Conservation (phyloP, 2,888 invertebrate genomes). For the Himalopsyche anomala region DNA sequence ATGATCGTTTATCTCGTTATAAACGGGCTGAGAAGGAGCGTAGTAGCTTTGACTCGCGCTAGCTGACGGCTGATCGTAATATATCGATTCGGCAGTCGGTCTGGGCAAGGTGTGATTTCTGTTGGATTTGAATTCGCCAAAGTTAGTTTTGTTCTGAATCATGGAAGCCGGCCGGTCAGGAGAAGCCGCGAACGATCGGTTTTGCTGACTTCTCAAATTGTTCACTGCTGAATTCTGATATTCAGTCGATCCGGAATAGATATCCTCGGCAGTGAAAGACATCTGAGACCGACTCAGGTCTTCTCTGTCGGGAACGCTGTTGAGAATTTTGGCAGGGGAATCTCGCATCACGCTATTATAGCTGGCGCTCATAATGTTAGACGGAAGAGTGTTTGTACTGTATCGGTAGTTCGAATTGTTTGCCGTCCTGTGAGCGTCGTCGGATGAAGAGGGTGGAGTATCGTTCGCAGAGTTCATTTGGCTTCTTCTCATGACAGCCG, state of each 20-base stretch:
- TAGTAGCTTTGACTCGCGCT: slow-evolving; percentile 56
- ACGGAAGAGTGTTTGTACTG: slow-evolving; percentile 61
- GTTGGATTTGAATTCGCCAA: slow-evolving; percentile 65
- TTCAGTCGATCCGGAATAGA: slow-evolving; percentile 40
- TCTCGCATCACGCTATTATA: slow-evolving; percentile 51
- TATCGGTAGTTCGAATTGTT: slow-evolving; percentile 56
- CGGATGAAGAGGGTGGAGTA: slow-evolving; percentile 28
- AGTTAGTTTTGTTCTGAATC: slow-evolving; percentile 58
- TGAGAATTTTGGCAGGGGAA: slow-evolving; percentile 46
- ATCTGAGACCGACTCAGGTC: slow-evolving; percentile 12
- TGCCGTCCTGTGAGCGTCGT: slow-evolving; percentile 50
- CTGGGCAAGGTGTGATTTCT: slow-evolving; percentile 59
- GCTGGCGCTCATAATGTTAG: slow-evolving; percentile 47
- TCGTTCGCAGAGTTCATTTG: slow-evolving; percentile 42
- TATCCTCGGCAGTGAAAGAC: background rate
- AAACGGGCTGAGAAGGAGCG: slow-evolving; percentile 66
- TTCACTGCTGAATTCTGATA: slow-evolving; percentile 46
- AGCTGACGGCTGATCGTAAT: slow-evolving; percentile 58
- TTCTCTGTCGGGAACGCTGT: slow-evolving; percentile 48
- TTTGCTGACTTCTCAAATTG: slow-evolving; percentile 62
- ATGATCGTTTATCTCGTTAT: slow-evolving; percentile 73
- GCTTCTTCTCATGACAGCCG: slow-evolving; percentile 45
- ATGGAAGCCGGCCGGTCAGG: slow-evolving; percentile 69
- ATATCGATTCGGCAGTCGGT: slow-evolving; percentile 52
- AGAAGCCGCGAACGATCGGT: slow-evolving; percentile 70